Evolutionary conservation across 2,797 vertebrate genomes (phyloP), one percentile per base, ranked within the genome.

Genomic region (Coccyzus lansbergi): DNA sequence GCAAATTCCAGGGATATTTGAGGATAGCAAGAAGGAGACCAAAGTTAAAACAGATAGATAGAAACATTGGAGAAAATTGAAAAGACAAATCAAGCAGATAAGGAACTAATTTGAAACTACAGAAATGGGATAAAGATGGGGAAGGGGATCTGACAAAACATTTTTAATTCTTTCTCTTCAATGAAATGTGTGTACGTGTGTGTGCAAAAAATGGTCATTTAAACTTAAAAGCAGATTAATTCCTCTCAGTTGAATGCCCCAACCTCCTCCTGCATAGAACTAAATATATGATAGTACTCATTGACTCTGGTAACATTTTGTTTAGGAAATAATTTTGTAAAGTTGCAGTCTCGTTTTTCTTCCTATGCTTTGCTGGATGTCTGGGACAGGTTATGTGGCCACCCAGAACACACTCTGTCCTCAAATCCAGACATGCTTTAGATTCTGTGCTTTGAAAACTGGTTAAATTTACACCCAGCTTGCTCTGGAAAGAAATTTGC

Each of bases 401-500:
- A 48, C 80, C 85, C 72, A 7, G 63, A 96, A 90, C 77, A 80
- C 48, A 29, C 68, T 95, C 67, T 63, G 76, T 92, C 77, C 80
- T 91, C 67, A 70, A 84, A 95, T 79, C 52, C 52, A 84, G 42
- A 80, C 77, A 44, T 91, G 63, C 71, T 96, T 95, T 95, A 76
- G 80, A 91, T 91, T 93, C 91, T 81, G 62, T 95, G 92, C 83
- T 96, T 96, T 95, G 91, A 91, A 92, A 96, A 95, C 83, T 87
- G 94, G 87, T 94, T 95, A 96, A 96, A 97, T 97, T 97, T 97
- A 97, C 93, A 92, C 85, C 49, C 88, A 77, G 92, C 86, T 92
- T 81, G 79, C 86, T 95, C 92, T 97, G 94, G 94, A 96, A 94
- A 96, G 97, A 96, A 94, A 97, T 97, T 96, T 96, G 93, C 92